Conservation (phyloP, 1,140 invertebrate species). For the Pseudoatta argentina region DNA sequence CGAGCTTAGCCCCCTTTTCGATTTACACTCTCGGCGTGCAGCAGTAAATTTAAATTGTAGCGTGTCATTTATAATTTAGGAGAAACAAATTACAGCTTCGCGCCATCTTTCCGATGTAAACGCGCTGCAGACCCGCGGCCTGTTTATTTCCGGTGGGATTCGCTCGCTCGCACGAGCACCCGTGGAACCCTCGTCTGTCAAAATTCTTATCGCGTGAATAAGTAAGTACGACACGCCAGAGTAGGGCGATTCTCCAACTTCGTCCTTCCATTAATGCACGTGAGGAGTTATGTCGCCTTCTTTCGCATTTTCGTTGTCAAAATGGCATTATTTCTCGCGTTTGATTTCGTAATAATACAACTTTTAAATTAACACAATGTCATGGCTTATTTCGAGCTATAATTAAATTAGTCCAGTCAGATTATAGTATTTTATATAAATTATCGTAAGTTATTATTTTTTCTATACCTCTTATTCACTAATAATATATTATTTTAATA, state of each 20-base stretch:
- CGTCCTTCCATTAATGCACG: conserved; percentile 57
- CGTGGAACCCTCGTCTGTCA: conserved; percentile 68
- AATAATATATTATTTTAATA: too few relatives aligned
- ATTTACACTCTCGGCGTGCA: conserved; percentile 1
- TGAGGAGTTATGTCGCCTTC: conserved; percentile 35
- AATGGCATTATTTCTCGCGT: conserved; percentile 30
- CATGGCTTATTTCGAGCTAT: too few relatives aligned
- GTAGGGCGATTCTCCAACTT: conserved; percentile 43
- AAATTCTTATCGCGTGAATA: conserved; percentile 72
- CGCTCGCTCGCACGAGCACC: neutral
- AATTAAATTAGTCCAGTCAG: too few relatives aligned
- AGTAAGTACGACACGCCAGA: conserved; percentile 61
- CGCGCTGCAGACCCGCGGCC: conserved; percentile 62
- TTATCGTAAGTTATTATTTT: too few relatives aligned
- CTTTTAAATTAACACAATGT: neutral
- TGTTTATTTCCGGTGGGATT: conserved; percentile 72
- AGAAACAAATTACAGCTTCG: conserved; percentile 70
- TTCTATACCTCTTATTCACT: too few relatives aligned
- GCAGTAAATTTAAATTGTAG: conserved; percentile 69
- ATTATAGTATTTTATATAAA: too few relatives aligned
- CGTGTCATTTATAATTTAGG: conserved; percentile 68
- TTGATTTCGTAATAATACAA: conserved; percentile 32
- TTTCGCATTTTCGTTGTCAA: conserved; percentile 37
- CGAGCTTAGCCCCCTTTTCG: neutral
- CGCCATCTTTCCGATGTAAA: conserved; percentile 59